Conservation (phyloP, 2,113 vertebrate genomes). For the Corythaixoides concolor region DNA sequence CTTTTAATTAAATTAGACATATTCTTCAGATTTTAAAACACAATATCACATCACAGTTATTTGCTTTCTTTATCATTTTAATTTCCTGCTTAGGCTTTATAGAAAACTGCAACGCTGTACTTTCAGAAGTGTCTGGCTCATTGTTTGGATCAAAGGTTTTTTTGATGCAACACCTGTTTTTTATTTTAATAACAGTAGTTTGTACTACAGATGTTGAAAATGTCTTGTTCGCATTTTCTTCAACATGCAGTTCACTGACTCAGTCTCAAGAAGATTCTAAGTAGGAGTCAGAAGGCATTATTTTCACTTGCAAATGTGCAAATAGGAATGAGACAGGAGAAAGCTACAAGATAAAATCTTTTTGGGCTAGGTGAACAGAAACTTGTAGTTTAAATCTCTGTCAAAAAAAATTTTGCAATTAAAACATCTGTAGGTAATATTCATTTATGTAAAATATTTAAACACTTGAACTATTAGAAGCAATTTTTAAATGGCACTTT, state of each 20-base stretch:
- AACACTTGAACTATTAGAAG: neutral
- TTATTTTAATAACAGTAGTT: neutral
- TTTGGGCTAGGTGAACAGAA: slow-evolving; percentile 9
- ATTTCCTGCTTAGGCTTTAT: neutral
- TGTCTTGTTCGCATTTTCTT: slow-evolving; percentile 21
- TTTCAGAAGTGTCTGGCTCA: neutral
- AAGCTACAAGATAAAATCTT: neutral
- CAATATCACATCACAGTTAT: neutral
- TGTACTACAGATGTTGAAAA: slow-evolving; percentile 13
- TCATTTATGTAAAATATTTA: neutral
- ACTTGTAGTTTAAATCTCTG: neutral
- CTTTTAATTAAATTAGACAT: neutral
- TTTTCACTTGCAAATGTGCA: slow-evolving; percentile 44
- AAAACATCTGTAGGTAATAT: neutral
- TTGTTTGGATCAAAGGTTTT: neutral
- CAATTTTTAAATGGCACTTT: neutral
- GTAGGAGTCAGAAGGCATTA: slow-evolving; percentile 32
- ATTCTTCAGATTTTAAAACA: neutral
- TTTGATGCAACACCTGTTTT: neutral
- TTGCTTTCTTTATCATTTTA: neutral
- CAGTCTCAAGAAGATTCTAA: neutral
- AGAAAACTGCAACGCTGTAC: neutral
- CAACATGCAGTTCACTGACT: slow-evolving; percentile 13
- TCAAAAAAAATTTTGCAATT: slow-evolving; percentile 29
- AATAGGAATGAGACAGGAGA: slow-evolving; percentile 5